Evolutionary conservation across 2,797 vertebrate genomes (phyloP).

Genomic region (Thaleichthys pacificus): DNA sequence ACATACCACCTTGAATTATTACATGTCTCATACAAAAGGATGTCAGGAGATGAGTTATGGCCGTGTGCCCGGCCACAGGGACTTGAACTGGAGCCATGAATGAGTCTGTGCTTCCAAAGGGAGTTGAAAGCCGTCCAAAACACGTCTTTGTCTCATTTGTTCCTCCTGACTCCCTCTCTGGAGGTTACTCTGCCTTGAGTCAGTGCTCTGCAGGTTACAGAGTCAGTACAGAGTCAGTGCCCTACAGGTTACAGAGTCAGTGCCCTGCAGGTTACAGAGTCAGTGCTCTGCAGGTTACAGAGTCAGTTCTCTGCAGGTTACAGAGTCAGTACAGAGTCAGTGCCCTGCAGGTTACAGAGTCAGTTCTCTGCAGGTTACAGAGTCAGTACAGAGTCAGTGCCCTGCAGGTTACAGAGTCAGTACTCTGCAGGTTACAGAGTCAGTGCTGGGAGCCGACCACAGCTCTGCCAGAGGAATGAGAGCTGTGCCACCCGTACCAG

Average conservation of each 20-base stretch:
- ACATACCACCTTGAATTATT: constrained; percentile 41
- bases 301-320: no score
- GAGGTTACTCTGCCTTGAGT: no score
- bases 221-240: no score
- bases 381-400: not conserved
- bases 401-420: not conserved
- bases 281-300: no score
- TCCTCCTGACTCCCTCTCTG: constrained; percentile 19
- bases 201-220: no score
- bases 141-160: constrained; percentile 48
- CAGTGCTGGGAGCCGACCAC: constrained; percentile 13
- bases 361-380: no score
- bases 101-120: constrained; percentile 44
- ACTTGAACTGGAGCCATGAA: constrained; percentile 50
- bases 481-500: constrained; percentile 10
- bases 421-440: not conserved
- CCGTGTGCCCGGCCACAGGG: constrained; percentile 32
- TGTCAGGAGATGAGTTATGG: constrained; percentile 47
- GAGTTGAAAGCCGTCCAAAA: constrained; percentile 49
- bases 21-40: constrained; percentile 47
- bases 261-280: no score
- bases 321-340: no score
- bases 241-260: no score
- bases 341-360: no score
- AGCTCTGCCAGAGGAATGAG: constrained; percentile 3